A percentile compares a stretch with the other conserved stretches of the same genome.
phyloP scores from a whole-genome alignment of 2,888 invertebrate species.

The Eueremaeus valkanovi region DNA sequence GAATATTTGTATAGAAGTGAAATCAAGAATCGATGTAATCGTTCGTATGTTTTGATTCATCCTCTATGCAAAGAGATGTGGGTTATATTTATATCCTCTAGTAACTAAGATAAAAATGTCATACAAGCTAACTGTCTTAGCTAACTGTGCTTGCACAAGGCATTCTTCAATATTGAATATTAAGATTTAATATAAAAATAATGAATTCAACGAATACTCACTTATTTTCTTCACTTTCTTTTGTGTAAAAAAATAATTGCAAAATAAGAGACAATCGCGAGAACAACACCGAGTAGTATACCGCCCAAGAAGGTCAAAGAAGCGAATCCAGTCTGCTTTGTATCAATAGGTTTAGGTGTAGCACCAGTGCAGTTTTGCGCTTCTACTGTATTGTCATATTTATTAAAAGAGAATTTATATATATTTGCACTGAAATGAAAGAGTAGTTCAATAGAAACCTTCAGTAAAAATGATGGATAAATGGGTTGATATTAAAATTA shows the following conservation, averaged over 20 bases:
- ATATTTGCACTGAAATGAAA: neutral
- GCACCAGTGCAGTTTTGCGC: neutral
- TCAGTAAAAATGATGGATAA: neutral
- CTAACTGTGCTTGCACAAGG: no score
- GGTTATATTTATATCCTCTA: no score
- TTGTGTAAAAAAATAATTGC: neutral
- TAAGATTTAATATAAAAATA: no score
- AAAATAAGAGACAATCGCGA: neutral
- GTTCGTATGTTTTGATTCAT: no score
- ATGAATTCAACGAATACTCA: neutral
- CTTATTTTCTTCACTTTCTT: neutral
- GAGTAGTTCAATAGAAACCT: neutral
- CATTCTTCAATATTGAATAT: no score
- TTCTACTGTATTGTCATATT: neutral
- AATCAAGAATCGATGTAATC: no score
- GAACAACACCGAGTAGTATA: neutral
- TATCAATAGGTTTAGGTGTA: neutral
- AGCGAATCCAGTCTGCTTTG: slow-evolving; percentile 8
- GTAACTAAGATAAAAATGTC: no score
- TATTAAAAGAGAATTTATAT: neutral
- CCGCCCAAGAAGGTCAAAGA: neutral
- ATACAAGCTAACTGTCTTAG: no score
- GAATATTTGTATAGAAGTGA: no score
- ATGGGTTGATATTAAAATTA: neutral
- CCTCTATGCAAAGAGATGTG: no score